Percentiles rank a stretch among this genome's conserved stretches.
Evolutionary conservation across 92 coral and sea anemone genomes (phyloP).

Genomic region (Parazoanthus swiftii): DNA sequence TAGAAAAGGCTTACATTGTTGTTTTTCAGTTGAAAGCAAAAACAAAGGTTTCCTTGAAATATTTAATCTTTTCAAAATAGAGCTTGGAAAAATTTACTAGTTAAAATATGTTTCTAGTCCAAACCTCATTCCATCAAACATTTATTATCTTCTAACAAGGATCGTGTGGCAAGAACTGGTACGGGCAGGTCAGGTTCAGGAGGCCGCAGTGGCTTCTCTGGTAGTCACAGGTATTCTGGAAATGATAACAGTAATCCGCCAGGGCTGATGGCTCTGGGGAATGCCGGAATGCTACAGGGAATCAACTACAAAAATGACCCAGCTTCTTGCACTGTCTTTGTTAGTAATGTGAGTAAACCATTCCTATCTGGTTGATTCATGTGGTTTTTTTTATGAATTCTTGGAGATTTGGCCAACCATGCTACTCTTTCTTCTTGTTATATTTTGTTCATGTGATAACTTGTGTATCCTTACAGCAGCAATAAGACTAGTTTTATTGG

Average conservation of each 20-base stretch:
- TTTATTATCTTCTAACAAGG: conserved; percentile 46
- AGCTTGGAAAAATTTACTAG: neutral
- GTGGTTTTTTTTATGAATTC: too few species aligned
- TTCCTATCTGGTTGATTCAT: neutral
- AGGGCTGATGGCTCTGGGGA: conserved; percentile 65
- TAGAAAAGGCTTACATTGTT: too few species aligned
- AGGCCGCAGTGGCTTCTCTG: neutral
- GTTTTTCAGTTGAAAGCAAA: too few species aligned
- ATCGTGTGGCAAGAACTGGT: conserved; percentile 51
- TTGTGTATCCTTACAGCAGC: too few species aligned
- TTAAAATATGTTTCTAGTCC: too few species aligned
- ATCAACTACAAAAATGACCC: conserved; percentile 70
- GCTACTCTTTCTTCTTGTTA: too few species aligned
- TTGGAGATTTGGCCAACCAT: too few species aligned
- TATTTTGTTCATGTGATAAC: too few species aligned
- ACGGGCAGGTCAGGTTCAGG: conserved; percentile 20
- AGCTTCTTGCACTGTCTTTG: conserved; percentile 85
- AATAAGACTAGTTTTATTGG: too few species aligned
- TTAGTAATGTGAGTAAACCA: conserved; percentile 83
- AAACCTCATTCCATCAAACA: neutral
- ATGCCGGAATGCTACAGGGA: conserved; percentile 51
- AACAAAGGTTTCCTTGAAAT: too few species aligned
- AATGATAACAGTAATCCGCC: conserved; percentile 49
- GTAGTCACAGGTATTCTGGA: conserved; percentile 29
- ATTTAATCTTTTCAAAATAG: too few species aligned